phyloP scores from a whole-genome alignment of 2,797 vertebrate species.

The Xenops minutus region DNA sequence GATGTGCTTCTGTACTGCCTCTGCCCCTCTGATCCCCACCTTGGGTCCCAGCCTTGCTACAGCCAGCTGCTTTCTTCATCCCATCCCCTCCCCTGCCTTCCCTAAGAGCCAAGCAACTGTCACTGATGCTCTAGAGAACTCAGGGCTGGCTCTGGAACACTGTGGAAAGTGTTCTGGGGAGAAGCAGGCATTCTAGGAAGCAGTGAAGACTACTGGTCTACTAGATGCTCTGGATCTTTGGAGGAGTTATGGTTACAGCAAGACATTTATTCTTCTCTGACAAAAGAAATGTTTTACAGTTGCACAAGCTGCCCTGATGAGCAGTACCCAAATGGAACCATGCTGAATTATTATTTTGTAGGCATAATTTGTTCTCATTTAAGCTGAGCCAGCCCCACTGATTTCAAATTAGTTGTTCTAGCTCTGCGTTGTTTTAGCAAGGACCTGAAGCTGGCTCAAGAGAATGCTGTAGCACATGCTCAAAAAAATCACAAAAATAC shows the following conservation, averaged over 20 bases:
- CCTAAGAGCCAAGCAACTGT: not conserved
- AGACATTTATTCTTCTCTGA: not conserved
- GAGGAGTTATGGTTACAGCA: not conserved
- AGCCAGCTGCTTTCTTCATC: not conserved
- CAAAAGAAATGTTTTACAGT: not conserved
- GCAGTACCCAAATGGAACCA: not conserved
- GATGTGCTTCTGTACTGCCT: not conserved
- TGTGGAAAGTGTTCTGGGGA: not conserved
- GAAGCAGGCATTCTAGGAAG: not conserved
- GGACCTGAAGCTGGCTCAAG: not conserved
- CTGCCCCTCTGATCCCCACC: not conserved
- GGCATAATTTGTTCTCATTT: not conserved
- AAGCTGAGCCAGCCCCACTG: not conserved
- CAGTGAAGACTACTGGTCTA: not conserved
- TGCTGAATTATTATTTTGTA: not conserved
- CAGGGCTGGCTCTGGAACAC: not conserved
- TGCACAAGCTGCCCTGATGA: not conserved
- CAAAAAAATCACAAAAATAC: not conserved
- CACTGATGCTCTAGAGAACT: not conserved
- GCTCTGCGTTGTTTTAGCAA: not conserved
- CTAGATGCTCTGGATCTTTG: not conserved
- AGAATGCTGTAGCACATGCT: not conserved
- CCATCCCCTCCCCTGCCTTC: not conserved
- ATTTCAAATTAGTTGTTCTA: not conserved
- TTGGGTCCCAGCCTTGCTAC: not conserved